Evolutionary conservation across 1,140 invertebrate genomes (phyloP).

Genomic region (Sweltsa coloradensis): DNA sequence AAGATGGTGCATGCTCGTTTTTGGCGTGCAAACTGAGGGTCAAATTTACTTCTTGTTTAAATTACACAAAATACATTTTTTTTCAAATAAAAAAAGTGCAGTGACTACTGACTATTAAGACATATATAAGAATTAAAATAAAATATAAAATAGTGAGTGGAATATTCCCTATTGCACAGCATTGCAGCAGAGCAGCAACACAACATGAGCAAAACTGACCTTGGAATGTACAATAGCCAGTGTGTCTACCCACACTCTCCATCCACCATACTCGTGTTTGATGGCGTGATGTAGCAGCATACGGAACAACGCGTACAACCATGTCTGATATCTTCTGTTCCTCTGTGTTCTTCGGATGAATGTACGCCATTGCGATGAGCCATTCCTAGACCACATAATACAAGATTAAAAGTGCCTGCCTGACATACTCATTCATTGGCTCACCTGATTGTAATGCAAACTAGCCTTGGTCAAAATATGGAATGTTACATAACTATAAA

Average conservation of each 20-base stretch:
- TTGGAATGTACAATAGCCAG: slow-evolving; percentile 98
- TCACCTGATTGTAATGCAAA: too few relatives aligned
- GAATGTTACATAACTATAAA: background rate
- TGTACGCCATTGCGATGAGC: slow-evolving; percentile 97
- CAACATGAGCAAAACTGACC: slow-evolving; percentile 38
- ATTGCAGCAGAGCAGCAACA: too few relatives aligned
- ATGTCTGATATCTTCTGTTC: slow-evolving; percentile 96
- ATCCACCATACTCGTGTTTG: slow-evolving; percentile 99
- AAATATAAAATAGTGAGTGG: slow-evolving; percentile 1
- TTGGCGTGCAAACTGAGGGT: too few relatives aligned
- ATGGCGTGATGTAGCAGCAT: slow-evolving; percentile 98
- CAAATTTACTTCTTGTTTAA: too few relatives aligned
- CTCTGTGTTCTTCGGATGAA: slow-evolving; percentile 89
- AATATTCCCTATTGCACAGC: too few relatives aligned
- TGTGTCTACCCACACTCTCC: slow-evolving; percentile 99
- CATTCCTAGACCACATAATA: slow-evolving; percentile 77
- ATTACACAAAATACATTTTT: too few relatives aligned
- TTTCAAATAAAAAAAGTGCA: too few relatives aligned
- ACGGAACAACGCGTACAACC: slow-evolving; percentile 92
- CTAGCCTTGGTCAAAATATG: background rate
- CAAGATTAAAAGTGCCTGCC: too few relatives aligned
- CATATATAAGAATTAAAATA: slow-evolving; percentile 8
- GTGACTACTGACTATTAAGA: too few relatives aligned
- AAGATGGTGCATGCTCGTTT: too few relatives aligned
- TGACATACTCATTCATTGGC: too few relatives aligned